phyloP scores from a whole-genome alignment of 2,797 vertebrate genomes.

The Bufotes viridis region DNA sequence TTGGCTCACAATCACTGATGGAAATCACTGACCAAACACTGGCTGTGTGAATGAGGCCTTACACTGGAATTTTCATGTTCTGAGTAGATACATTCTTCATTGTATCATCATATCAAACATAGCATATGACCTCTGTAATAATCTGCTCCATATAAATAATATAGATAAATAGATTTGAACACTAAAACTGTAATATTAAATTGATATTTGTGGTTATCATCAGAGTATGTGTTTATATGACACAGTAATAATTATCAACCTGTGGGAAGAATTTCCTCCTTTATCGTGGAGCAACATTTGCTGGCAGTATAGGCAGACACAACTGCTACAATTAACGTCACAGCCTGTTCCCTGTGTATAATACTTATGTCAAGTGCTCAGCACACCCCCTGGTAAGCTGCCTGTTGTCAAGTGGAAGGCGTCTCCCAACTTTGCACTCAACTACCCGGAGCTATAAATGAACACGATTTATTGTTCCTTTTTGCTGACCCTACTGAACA shows the following conservation, averaged over 20 bases:
- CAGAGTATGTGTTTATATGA: conserved; percentile 17
- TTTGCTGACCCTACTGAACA: conserved; percentile 20
- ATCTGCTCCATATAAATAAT: background rate
- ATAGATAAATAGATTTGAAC: background rate
- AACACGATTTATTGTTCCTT: conserved; percentile 28
- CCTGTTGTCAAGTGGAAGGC: conserved; percentile 50
- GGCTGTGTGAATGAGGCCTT: no score
- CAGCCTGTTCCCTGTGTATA: conserved; percentile 49
- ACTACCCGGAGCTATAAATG: conserved; percentile 51
- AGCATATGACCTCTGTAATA: background rate
- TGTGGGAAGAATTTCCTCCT: conserved; percentile 20
- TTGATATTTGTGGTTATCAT: background rate
- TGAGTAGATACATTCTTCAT: no score
- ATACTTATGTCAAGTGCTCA: conserved; percentile 54
- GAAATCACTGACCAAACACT: no score
- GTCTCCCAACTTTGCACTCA: conserved; percentile 8
- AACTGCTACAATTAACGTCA: conserved; percentile 53
- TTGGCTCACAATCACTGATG: no score
- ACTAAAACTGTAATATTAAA: background rate
- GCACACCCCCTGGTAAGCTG: conserved; percentile 46
- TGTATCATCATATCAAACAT: background rate
- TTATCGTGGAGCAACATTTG: conserved; percentile 23
- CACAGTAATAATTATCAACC: conserved; percentile 12
- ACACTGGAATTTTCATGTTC: no score
- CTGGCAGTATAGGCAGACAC: conserved; percentile 39